phyloP scores from a whole-genome alignment of 1,140 invertebrate species.

The Drosophila carrolli region DNA sequence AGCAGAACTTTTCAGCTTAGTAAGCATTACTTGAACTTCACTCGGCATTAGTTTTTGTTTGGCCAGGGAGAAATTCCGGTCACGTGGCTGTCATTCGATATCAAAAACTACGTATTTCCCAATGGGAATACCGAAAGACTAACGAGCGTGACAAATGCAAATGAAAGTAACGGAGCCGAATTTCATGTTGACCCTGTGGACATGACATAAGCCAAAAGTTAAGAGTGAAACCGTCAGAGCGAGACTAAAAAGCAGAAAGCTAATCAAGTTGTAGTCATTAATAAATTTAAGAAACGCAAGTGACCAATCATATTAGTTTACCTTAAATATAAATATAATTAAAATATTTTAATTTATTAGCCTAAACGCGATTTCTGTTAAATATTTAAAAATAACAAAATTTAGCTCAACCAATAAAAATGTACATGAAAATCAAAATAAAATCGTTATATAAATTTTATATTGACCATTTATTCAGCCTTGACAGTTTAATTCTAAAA shows the following conservation, averaged over 20 bases:
- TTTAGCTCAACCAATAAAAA: too few species aligned
- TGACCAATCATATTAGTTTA: too few species aligned
- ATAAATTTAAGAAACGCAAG: too few species aligned
- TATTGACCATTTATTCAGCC: too few species aligned
- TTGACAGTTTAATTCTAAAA: too few species aligned
- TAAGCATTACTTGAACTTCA: constrained; percentile 19
- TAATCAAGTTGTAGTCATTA: constrained; percentile 34
- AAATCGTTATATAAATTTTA: too few species aligned
- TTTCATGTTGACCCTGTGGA: constrained; percentile 48
- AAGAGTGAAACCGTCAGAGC: not conserved
- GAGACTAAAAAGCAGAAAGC: constrained; percentile 20
- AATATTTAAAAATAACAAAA: too few species aligned
- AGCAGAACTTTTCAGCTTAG: constrained; percentile 11
- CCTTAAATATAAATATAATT: too few species aligned
- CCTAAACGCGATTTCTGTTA: not conserved
- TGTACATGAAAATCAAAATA: too few species aligned
- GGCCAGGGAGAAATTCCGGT: constrained; percentile 38
- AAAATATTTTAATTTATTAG: not conserved
- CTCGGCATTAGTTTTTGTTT: constrained; percentile 2
- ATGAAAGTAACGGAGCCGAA: constrained; percentile 38
- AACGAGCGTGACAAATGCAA: constrained; percentile 76
- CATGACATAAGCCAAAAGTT: constrained; percentile 17
- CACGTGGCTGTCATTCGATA: constrained; percentile 66
- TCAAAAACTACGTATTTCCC: constrained; percentile 53
- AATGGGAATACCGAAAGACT: constrained; percentile 62